Conservation (phyloP, 2,113 vertebrate genomes). For the Mus pahari region DNA sequence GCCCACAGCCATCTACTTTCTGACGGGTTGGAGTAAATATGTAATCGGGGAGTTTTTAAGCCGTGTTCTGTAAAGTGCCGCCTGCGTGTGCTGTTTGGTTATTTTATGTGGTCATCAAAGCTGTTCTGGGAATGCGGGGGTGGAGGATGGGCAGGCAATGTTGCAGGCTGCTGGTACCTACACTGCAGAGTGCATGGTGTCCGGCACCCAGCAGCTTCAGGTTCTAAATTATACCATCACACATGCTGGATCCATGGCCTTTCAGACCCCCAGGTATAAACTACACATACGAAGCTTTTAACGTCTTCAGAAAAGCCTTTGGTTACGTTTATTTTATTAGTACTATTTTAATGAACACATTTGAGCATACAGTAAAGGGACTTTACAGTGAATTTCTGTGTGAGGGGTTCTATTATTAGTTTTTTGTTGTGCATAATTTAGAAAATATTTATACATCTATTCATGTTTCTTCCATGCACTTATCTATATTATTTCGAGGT, state of each 20-base stretch:
- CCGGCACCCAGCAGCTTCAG: background rate
- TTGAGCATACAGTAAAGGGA: slow-evolving; percentile 36
- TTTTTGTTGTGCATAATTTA: background rate
- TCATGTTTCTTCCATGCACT: background rate
- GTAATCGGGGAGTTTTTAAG: slow-evolving; percentile 81
- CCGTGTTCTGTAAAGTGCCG: slow-evolving; percentile 59
- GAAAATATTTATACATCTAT: background rate
- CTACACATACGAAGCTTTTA: background rate
- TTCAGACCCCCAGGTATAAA: background rate
- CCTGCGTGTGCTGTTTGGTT: slow-evolving; percentile 70
- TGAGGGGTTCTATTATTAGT: background rate
- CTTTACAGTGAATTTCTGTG: background rate
- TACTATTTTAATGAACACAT: slow-evolving; percentile 31
- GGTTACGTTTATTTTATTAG: slow-evolving; percentile 3
- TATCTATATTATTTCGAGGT: background rate
- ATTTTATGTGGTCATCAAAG: slow-evolving; percentile 78
- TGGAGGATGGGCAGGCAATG: background rate
- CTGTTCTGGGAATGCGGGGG: background rate
- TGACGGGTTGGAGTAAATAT: slow-evolving; percentile 75
- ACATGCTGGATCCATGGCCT: accelerated
- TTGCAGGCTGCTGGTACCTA: background rate
- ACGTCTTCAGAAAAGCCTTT: background rate
- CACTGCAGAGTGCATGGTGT: background rate
- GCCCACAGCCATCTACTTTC: slow-evolving; percentile 54
- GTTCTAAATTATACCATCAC: background rate